Conservation (phyloP, 2,797 vertebrate species). For the Chelon auratus region DNA sequence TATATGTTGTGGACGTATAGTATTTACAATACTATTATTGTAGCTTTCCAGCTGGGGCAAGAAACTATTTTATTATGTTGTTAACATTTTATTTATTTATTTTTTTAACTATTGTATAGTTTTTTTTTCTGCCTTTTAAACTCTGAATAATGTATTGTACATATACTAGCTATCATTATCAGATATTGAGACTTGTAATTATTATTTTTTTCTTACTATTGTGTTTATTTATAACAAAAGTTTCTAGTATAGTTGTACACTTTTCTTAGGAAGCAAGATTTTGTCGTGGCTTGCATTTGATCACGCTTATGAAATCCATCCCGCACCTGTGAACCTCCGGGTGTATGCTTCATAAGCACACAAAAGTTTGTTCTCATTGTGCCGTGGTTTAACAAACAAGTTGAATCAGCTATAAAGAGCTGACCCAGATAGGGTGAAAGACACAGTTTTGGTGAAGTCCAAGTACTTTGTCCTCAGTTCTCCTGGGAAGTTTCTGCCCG, state of each 20-base stretch:
- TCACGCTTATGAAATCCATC: constrained; percentile 8
- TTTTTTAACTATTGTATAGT: too few relatives aligned
- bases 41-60: too few relatives aligned
- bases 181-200: not conserved
- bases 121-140: too few relatives aligned
- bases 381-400: constrained; percentile 37
- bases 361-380: constrained; percentile 51
- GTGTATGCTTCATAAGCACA: constrained; percentile 42
- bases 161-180: not conserved
- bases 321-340: constrained; percentile 55
- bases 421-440: constrained; percentile 68
- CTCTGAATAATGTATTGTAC: not conserved
- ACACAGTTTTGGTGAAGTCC: constrained; percentile 47
- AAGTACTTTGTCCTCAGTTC: constrained; percentile 60
- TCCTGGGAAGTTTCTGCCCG: constrained; percentile 53
- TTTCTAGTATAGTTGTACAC: not conserved
- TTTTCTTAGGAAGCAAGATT: not conserved
- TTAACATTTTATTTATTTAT: too few relatives aligned
- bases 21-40: too few relatives aligned
- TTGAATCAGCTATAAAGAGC: constrained; percentile 62
- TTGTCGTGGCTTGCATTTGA: not conserved
- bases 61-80: not conserved
- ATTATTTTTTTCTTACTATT: constrained; percentile 3
- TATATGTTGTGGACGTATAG: not conserved
- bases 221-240: not conserved